Evolutionary conservation across 2,888 invertebrate genomes (phyloP).

Genomic region (Cistogaster globosa): DNA sequence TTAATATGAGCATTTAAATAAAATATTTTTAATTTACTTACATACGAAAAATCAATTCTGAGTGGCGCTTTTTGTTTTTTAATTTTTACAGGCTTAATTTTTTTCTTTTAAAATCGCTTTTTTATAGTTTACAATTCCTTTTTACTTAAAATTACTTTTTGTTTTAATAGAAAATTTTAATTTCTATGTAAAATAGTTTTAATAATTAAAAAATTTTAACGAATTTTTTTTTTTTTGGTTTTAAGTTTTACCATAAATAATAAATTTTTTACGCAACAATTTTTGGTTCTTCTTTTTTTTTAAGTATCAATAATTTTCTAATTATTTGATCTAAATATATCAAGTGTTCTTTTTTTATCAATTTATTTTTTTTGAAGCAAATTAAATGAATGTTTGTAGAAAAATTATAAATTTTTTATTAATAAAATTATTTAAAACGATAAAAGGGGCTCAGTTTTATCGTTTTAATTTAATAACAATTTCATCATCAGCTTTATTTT

Average conservation of each 20-base stretch:
- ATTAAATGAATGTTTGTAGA: neutral
- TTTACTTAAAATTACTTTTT: constrained; percentile 33
- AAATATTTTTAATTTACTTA: constrained; percentile 72
- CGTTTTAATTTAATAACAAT: constrained; percentile 73
- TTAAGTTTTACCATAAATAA: neutral
- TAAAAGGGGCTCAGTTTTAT: constrained; percentile 82
- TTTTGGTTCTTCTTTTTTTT: neutral
- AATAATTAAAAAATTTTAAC: neutral
- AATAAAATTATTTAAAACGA: constrained; percentile 75
- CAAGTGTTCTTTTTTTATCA: neutral
- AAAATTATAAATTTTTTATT: constrained; percentile 44
- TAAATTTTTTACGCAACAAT: neutral
- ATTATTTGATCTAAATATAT: neutral
- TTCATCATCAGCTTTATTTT: constrained; percentile 48
- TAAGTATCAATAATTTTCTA: neutral
- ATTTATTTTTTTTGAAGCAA: constrained; percentile 1
- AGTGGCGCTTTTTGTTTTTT: constrained; percentile 77
- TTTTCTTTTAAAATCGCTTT: constrained; percentile 51
- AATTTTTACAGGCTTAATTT: constrained; percentile 77
- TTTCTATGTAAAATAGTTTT: too few species aligned
- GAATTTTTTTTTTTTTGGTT: neutral
- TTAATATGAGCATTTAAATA: constrained; percentile 2
- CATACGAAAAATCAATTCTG: constrained; percentile 79
- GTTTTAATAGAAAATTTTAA: neutral
- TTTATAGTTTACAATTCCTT: constrained; percentile 41